Conservation (phyloP, 2,113 vertebrate genomes). For the Bos indicus region DNA sequence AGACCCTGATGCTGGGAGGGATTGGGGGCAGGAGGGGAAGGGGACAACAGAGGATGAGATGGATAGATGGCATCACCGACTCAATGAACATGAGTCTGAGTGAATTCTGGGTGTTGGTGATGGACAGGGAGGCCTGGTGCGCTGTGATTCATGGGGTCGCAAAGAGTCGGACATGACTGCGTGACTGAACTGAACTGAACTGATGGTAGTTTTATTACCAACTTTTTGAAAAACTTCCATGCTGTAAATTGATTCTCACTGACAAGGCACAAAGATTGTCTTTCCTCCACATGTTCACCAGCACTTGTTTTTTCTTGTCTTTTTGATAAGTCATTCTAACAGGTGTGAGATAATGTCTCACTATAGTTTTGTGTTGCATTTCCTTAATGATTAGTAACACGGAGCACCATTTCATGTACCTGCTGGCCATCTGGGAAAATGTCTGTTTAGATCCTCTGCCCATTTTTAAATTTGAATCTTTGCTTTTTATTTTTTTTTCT, state of each 20-base stretch:
- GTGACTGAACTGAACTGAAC: no score
- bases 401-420: not conserved
- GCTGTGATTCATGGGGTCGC: no score
- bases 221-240: not conserved
- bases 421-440: not conserved
- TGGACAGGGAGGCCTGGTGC: no score
- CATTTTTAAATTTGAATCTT: not conserved
- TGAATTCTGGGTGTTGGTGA: no score
- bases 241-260: not conserved
- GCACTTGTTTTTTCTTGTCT: not conserved
- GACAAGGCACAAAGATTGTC: not conserved
- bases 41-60: no score
- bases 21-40: no score
- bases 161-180: accelerated
- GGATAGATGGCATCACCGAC: no score
- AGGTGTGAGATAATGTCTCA: not conserved
- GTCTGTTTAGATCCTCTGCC: not conserved
- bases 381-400: not conserved
- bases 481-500: not conserved
- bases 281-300: not conserved
- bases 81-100: no score
- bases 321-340: not conserved
- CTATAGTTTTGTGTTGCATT: not conserved
- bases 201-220: not conserved
- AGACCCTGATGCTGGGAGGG: no score